phyloP scores from a whole-genome alignment of 2,113 vertebrate genomes.

The Zosterops lateralis region DNA sequence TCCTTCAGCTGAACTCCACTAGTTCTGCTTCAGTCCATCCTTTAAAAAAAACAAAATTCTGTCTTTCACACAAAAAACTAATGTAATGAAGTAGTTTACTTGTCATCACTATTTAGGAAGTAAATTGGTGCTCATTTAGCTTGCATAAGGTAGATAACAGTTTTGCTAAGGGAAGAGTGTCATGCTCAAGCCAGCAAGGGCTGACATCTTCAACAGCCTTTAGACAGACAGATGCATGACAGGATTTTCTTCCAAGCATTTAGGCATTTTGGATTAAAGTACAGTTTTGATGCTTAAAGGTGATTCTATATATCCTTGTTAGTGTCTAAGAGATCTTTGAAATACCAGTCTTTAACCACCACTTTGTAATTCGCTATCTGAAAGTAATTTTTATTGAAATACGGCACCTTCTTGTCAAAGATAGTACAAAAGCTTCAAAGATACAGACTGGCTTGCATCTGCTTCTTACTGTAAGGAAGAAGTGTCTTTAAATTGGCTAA shows the following conservation, averaged over 20 bases:
- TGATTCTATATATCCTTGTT: conserved; percentile 16
- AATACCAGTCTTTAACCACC: background rate
- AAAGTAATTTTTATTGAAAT: conserved; percentile 33
- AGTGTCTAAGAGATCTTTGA: conserved; percentile 4
- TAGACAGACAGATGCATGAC: background rate
- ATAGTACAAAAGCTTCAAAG: conserved; percentile 48
- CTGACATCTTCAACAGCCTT: background rate
- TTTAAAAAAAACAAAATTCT: background rate
- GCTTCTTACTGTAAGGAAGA: conserved; percentile 4
- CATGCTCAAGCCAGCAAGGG: background rate
- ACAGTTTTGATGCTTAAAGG: background rate
- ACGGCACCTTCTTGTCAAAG: background rate
- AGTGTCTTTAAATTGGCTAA: conserved; percentile 42
- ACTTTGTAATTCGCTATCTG: conserved; percentile 15
- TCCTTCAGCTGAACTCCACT: background rate
- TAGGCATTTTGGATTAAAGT: background rate
- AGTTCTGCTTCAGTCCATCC: background rate
- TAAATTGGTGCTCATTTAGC: background rate
- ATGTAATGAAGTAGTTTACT: background rate
- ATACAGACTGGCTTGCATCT: conserved; percentile 7
- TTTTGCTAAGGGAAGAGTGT: background rate
- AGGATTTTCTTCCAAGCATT: background rate
- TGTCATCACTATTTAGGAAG: background rate
- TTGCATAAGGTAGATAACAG: background rate
- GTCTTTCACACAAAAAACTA: background rate